Base-by-base conservation (phyloP, 2,113 vertebrate genomes). In the Oreotrochilus melanogaster region DNA sequence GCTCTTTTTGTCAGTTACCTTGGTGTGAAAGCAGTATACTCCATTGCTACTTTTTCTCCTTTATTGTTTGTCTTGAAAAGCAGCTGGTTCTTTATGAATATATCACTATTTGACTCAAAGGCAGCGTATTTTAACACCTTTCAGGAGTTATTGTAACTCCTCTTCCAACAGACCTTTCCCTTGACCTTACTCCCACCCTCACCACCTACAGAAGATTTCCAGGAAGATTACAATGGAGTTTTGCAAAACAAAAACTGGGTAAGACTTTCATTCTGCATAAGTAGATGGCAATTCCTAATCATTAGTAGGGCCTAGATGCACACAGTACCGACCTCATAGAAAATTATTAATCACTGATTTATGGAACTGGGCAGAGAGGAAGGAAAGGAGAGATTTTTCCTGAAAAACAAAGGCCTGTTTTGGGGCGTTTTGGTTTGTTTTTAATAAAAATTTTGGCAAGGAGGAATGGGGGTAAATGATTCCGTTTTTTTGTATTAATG, bases 1-100 rank as follows among this genome's bases (percentile, higher is more conserved):
- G 82, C 78, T 78, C n/a, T 83, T 93, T 92, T 83, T 94, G 74
- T 83, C 76, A 81, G 53, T 80, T 88, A 89, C 85, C 51, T 94
- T 74, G 74, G 43, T 86, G 75, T 72, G 88, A 95, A 94, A 84
- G 69, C n/a, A 76, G 43, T 78, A 33, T 73, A 31, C 45, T 90
- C 56, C 75, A 83, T 30, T 90, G 81, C 30, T 92, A 37, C 90
- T 86, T 94, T 93, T 58, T 57, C 74, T 79, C 35, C 60, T 1
- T 8, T 64, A 53, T 78, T 83, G 65, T 97, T 92, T 93, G 60
- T 64, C 43, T 57, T 86, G 88, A 89, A 94, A 96, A 93, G 64
- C 88, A 96, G 47, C 75, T 93, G 74, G 53, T 93, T 75, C 79
- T 90, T 96, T 94, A 86, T 93, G 56, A 94, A 79, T 83, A 79